phyloP scores from a whole-genome alignment of 2,113 vertebrate species.

The Phylloscopus whistleri region DNA sequence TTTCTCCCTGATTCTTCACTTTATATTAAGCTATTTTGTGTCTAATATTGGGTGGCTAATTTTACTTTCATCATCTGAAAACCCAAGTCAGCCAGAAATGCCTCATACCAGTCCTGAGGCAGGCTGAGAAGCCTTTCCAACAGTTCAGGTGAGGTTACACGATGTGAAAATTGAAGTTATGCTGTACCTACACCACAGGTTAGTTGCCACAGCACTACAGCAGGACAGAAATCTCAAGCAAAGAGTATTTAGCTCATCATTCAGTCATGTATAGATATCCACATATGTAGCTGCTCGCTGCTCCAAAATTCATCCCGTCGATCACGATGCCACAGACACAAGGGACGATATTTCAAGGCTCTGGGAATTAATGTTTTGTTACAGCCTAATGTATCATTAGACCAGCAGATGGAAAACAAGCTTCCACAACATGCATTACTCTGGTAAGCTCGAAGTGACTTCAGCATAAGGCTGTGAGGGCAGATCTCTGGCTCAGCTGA shows the following conservation, averaged over 20 bases:
- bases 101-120: background rate
- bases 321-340: background rate
- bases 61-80: background rate
- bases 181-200: background rate
- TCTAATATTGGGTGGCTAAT: background rate
- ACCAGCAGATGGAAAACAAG: background rate
- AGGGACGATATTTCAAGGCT: background rate
- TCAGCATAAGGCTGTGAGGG: background rate
- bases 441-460: background rate
- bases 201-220: background rate
- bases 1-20: background rate
- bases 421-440: background rate
- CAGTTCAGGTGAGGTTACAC: background rate
- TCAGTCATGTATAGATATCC: background rate
- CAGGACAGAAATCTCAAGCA: background rate
- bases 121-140: background rate
- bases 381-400: background rate
- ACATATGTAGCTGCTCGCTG: background rate
- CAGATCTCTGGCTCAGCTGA: background rate
- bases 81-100: background rate
- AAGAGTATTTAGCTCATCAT: background rate
- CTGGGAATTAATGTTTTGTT: background rate
- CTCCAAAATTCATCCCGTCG: background rate
- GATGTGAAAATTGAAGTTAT: background rate
- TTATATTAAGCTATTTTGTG: background rate